Percentiles rank a stretch among this genome's conserved stretches.
Conservation (phyloP, 2,113 vertebrate genomes). For the Corydoras sp. region DNA sequence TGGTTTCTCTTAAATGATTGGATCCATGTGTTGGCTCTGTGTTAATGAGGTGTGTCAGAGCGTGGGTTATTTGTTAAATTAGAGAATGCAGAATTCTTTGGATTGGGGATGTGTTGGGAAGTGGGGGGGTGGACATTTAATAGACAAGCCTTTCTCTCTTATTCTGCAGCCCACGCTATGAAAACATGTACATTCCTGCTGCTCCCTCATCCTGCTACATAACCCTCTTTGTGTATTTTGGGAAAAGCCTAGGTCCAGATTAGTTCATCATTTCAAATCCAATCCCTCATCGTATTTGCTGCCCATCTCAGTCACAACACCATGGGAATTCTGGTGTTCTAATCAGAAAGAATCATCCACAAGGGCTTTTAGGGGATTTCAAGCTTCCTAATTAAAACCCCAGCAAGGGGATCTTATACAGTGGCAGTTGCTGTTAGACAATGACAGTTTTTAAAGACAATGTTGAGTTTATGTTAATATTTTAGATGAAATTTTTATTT, state of each 20-base stretch:
- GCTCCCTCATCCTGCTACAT: slow-evolving; percentile 53
- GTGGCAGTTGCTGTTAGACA: neutral
- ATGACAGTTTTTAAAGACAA: neutral
- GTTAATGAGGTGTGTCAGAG: slow-evolving; percentile 38
- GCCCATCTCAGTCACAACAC: slow-evolving; percentile 18
- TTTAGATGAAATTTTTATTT: too few relatives aligned
- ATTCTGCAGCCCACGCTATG: slow-evolving; percentile 41
- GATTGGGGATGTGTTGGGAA: slow-evolving; percentile 38
- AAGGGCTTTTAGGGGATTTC: slow-evolving; percentile 1
- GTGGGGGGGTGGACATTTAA: slow-evolving; percentile 39
- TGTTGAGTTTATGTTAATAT: neutral
- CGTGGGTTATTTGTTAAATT: slow-evolving; percentile 22
- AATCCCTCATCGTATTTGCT: slow-evolving; percentile 9
- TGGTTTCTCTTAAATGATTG: neutral
- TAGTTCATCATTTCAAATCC: slow-evolving; percentile 36
- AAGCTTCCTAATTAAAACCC: neutral
- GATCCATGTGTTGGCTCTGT: slow-evolving; percentile 21
- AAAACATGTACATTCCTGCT: slow-evolving; percentile 53
- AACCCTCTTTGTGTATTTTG: slow-evolving; percentile 38
- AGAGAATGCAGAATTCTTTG: slow-evolving; percentile 52
- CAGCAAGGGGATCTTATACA: neutral
- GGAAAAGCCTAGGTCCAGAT: slow-evolving; percentile 39
- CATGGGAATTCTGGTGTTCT: slow-evolving; percentile 24
- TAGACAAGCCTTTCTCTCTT: slow-evolving; percentile 38
- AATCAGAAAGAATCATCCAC: neutral